Percentiles rank a stretch among this genome's conserved stretches.
phyloP scores from a whole-genome alignment of 2,888 invertebrate species.

The Apamea epomidion region DNA sequence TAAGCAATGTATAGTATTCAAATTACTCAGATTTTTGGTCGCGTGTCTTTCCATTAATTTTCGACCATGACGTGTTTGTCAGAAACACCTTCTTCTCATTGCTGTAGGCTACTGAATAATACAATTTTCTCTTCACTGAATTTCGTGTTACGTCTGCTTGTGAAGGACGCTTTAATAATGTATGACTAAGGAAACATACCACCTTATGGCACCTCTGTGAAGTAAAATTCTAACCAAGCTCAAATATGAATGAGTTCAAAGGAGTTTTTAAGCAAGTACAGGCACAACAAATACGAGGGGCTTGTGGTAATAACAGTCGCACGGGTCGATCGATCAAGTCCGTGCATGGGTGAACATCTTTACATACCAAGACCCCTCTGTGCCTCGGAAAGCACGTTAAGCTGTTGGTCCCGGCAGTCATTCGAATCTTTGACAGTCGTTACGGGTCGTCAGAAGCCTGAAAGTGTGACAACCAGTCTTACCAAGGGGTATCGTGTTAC shows the following conservation, averaged over 20 bases:
- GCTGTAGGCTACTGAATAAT: slow-evolving; percentile 9
- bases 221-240: background rate
- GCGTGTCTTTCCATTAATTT: background rate
- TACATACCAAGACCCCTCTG: too few species aligned
- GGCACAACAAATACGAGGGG: too few species aligned
- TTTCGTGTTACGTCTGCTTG: background rate
- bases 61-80: background rate
- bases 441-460: too few species aligned
- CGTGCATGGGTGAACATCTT: too few species aligned
- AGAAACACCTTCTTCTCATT: background rate
- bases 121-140: background rate
- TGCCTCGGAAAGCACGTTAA: too few species aligned
- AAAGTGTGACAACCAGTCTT: too few species aligned
- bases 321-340: too few species aligned
- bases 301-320: too few species aligned
- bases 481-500: too few species aligned
- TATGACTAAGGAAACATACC: background rate
- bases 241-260: background rate
- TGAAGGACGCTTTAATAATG: background rate
- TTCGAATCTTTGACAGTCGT: too few species aligned
- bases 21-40: background rate
- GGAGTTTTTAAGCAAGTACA: background rate
- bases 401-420: too few species aligned
- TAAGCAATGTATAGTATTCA: too few species aligned
- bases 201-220: background rate